These are phyloP conservation scores for Antidorcas marsupialis DNA, from an alignment of 2,113 vertebrate genomes.

Conservation along the genomic window DNA sequence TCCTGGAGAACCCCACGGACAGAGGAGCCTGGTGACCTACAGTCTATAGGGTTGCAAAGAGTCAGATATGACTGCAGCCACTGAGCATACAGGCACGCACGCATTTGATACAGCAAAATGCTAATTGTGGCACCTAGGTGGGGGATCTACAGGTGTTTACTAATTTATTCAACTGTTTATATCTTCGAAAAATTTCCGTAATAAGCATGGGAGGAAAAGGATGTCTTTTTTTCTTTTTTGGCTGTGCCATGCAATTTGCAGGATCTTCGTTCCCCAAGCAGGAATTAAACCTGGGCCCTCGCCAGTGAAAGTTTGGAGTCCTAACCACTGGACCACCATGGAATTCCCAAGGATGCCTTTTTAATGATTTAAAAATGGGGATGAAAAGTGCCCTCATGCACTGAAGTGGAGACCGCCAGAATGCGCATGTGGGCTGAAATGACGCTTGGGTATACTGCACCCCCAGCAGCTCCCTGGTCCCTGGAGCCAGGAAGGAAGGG, in stretches of 20 bases:
- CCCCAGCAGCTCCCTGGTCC: rapidly evolving
- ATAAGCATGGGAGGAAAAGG: neutral
- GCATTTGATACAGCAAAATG: neutral
- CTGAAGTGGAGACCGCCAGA: neutral
- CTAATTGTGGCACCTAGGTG: neutral
- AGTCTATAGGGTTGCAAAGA: neutral
- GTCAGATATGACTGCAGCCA: rapidly evolving
- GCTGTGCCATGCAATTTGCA: neutral
- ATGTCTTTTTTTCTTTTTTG: neutral
- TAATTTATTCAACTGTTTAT: neutral
- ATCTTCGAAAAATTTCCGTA: neutral
- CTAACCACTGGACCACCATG: neutral
- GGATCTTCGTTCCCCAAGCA: neutral
- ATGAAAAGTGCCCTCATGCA: neutral
- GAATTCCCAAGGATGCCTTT: neutral
- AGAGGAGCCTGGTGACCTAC: neutral
- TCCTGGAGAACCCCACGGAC: neutral
- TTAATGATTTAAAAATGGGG: neutral
- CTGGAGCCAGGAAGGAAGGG: neutral
- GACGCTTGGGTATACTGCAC: rapidly evolving
- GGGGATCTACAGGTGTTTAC: neutral
- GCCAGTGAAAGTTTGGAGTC: neutral
- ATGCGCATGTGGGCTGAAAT: neutral
- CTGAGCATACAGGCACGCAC: rapidly evolving
- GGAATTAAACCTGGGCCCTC: neutral